These are phyloP conservation scores for Halcyon badia DNA, from an alignment of 2,797 vertebrate species.

Conservation along the genomic window DNA sequence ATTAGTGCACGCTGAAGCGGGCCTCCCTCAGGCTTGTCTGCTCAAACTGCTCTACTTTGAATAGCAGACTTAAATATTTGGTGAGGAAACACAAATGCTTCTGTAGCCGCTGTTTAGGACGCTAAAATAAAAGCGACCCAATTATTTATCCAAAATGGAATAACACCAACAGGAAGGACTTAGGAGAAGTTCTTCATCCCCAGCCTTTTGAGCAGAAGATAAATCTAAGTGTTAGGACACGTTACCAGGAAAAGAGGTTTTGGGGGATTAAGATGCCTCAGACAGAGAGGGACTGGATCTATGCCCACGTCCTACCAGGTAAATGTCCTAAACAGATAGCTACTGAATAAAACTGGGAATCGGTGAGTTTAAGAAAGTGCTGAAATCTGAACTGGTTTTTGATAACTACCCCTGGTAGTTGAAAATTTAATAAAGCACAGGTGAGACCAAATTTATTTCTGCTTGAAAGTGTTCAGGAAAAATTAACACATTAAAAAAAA, in stretches of 20 bases:
- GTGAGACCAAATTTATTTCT: neutral
- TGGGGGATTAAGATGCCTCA: accelerated
- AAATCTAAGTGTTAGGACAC: neutral
- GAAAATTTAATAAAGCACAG: neutral
- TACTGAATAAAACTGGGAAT: neutral
- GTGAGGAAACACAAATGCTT: neutral
- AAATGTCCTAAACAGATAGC: neutral
- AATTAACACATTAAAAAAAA: neutral
- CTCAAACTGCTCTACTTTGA: neutral
- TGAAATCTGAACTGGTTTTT: neutral
- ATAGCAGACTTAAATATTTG: neutral
- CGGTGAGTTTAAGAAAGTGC: neutral
- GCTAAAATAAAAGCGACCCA: neutral
- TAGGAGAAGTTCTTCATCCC: neutral
- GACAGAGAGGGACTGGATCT: neutral
- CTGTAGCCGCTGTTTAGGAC: neutral
- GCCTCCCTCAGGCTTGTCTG: constrained; percentile 17
- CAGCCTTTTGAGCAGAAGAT: neutral
- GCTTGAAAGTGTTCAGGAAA: neutral
- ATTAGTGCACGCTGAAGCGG: neutral
- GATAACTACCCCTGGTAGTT: accelerated
- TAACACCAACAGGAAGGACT: neutral
- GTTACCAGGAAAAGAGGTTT: neutral
- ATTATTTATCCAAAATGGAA: neutral
- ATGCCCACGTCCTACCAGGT: neutral